Base-by-base conservation (phyloP, 2,888 invertebrate species). In the Periphyllus acericola region DNA sequence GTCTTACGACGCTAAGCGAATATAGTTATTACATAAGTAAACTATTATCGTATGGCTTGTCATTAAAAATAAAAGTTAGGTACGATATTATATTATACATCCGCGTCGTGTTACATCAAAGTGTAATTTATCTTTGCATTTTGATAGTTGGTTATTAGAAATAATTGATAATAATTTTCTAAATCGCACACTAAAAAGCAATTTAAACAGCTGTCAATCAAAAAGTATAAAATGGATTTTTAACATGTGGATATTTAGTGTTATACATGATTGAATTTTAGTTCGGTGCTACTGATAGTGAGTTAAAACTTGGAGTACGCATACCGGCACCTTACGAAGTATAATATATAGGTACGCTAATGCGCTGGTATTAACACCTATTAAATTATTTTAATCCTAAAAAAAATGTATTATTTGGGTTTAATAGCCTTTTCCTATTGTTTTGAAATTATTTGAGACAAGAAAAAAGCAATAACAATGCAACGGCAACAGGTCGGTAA, bases 371-470 rank as follows among this genome's bases (percentile, higher is more conserved):
- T 71, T 71, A 71, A 71, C 29, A 71, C 32, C 29, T 17, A 71
- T 71, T 32, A 71, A 71, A 71, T 80, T 14, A 79, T n/a, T 80
- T 36, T 25, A 55, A 34, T 29, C 36, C 60, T 17, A 80, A 60
- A 80, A 36, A 60, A 80, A 36, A 36, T 55, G 36, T 60, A 60
- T 80, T 66, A 80, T 60, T 80, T 60, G 60, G 17, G 60, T 80
- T 80, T 80, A 60, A 80, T 66, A 34, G 60, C 79, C 36, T 36
- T 80, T 66, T 36, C 21, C 32, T 17, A 36, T 66, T 66, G 79
- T 80, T 80, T 80, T 25, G 60, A n/a, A 80, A 60, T 79, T 55
- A 36, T 71, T 46, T 11, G 32, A 60, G 79, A 60, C 34, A n/a
- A 17, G 32, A 36, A n/a, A 34, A 14, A 34, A 80, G 36, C 60